These are phyloP conservation scores for Poecilia latipinna DNA, from an alignment of 2,113 vertebrate genomes.

Conservation along the genomic window DNA sequence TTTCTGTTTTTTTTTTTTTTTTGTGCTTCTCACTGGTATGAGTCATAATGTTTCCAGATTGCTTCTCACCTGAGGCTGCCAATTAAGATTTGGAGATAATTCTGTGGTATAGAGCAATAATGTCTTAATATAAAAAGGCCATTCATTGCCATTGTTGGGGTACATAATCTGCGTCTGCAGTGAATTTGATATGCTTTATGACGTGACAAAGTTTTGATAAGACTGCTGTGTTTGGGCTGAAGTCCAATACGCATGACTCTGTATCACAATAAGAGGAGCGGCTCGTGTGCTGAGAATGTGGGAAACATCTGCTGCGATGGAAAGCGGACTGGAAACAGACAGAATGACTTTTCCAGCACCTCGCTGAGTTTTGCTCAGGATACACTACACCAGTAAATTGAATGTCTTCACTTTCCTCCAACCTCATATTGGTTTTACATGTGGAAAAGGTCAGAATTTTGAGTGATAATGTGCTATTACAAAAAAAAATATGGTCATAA, in stretches of 20 bases:
- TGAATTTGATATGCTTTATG: not conserved
- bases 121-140: not conserved
- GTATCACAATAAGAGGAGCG: slow-evolving; percentile 6
- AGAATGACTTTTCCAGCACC: slow-evolving; percentile 37
- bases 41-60: slow-evolving; percentile 28
- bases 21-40: slow-evolving; percentile 34
- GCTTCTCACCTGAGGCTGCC: slow-evolving; percentile 38
- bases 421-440: slow-evolving; percentile 29
- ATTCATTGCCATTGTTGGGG: not conserved
- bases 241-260: slow-evolving; percentile 21
- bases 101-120: not conserved
- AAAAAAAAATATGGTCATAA: not conserved
- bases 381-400: slow-evolving; percentile 15
- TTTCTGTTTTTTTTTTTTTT: slow-evolving; percentile 48
- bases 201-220: not conserved
- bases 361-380: slow-evolving; percentile 11
- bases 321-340: slow-evolving; percentile 11
- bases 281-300: slow-evolving; percentile 30
- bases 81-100: slow-evolving; percentile 16
- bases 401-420: slow-evolving; percentile 24
- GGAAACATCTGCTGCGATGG: slow-evolving; percentile 53
- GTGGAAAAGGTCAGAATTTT: slow-evolving; percentile 33
- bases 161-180: not conserved
- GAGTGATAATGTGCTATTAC: not conserved
- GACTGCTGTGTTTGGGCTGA: slow-evolving; percentile 6